Conservation (phyloP, 2,888 invertebrate species). For the Amaurobius ferox region DNA sequence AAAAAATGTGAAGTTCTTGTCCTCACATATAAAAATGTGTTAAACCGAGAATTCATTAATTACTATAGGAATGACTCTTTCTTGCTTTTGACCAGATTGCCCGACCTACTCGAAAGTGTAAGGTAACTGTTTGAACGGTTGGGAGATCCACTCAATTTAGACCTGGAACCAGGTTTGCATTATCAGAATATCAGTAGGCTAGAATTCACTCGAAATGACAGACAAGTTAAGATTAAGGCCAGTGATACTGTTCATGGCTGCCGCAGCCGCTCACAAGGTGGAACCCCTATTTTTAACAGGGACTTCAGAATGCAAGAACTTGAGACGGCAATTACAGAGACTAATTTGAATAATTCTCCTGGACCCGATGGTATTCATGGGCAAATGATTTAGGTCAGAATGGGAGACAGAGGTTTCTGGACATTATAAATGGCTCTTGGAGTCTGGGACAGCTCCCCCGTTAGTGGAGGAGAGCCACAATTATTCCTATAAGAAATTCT, state of each 20-base stretch:
- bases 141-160: no score
- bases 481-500: slow-evolving; percentile 1
- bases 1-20: no score
- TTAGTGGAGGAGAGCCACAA: slow-evolving; percentile 16
- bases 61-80: no score
- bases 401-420: slow-evolving; percentile 8
- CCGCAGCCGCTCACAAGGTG: background rate
- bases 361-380: slow-evolving; percentile 13
- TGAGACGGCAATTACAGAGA: background rate
- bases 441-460: background rate
- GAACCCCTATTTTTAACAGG: background rate
- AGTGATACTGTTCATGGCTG: background rate
- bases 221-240: no score
- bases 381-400: background rate
- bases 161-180: no score
- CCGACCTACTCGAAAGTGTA: no score
- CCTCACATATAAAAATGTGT: no score
- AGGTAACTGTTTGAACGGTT: no score
- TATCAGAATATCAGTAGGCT: no score
- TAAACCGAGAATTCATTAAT: no score
- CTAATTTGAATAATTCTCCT: background rate
- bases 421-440: slow-evolving; percentile 23
- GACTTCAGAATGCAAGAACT: background rate
- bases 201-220: no score
- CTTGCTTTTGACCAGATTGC: no score